Percentiles rank a stretch among this genome's conserved stretches.
Evolutionary conservation across 2,797 vertebrate genomes (phyloP).

Genomic region (Hybognathus amarus): DNA sequence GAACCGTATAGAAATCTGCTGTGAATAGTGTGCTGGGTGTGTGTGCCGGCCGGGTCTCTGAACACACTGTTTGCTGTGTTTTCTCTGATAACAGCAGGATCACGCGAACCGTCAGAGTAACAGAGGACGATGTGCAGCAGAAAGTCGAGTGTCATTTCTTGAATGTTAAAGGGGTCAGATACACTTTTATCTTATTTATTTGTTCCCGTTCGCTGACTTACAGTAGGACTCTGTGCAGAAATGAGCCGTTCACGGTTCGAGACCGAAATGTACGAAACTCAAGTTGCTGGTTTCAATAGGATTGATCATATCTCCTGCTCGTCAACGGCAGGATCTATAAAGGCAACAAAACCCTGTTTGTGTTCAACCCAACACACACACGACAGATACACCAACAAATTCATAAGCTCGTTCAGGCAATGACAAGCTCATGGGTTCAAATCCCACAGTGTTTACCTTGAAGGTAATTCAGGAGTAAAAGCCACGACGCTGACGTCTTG

Average conservation of each 20-base stretch:
- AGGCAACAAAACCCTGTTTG: background rate
- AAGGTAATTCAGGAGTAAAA: background rate
- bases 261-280: no score
- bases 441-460: background rate
- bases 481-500: no score
- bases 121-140: background rate
- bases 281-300: background rate
- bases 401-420: background rate
- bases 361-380: background rate
- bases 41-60: background rate
- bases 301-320: background rate
- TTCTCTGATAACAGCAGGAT: conserved; percentile 7
- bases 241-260: background rate
- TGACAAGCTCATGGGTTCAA: background rate
- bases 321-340: background rate
- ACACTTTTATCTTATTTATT: background rate
- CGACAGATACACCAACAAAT: background rate
- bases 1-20: background rate
- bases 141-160: background rate
- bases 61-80: background rate
- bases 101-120: background rate
- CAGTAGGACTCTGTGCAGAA: background rate
- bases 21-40: background rate
- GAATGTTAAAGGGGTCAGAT: background rate
- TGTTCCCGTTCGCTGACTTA: background rate